These are phyloP conservation scores for Noctua pronuba DNA, from an alignment of 2,888 invertebrate genomes.

Conservation along the genomic window DNA sequence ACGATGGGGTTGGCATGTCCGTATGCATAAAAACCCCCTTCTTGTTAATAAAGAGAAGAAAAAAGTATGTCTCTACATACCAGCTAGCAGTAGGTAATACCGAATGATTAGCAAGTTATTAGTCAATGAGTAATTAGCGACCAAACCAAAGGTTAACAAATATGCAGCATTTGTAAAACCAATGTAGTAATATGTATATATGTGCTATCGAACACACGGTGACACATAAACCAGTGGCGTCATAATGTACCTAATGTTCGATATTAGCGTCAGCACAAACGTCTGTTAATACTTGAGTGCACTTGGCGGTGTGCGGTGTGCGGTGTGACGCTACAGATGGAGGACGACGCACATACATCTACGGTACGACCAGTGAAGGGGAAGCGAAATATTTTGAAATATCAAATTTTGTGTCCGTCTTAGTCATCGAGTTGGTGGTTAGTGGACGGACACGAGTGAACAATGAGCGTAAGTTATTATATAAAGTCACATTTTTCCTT, in stretches of 20 bases:
- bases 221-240: background rate
- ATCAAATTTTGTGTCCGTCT: background rate
- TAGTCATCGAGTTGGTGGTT: background rate
- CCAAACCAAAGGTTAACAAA: background rate
- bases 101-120: background rate
- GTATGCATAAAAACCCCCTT: no score
- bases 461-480: background rate
- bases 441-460: no score
- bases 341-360: background rate
- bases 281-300: background rate
- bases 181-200: background rate
- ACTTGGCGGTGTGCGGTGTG: background rate
- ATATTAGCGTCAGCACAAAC: background rate
- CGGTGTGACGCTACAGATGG: background rate
- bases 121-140: background rate
- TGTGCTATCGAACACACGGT: background rate
- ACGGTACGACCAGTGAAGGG: background rate
- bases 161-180: constrained; percentile 5
- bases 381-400: background rate
- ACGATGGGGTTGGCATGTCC: no score
- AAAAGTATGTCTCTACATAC: background rate
- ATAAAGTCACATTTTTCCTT: no score
- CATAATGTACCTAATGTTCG: background rate
- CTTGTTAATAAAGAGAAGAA: no score
- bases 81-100: background rate